Evolutionary conservation across 2,888 invertebrate genomes (phyloP), one percentile per base, ranked within the genome.

Genomic region (Dolichopus griseipennis): DNA sequence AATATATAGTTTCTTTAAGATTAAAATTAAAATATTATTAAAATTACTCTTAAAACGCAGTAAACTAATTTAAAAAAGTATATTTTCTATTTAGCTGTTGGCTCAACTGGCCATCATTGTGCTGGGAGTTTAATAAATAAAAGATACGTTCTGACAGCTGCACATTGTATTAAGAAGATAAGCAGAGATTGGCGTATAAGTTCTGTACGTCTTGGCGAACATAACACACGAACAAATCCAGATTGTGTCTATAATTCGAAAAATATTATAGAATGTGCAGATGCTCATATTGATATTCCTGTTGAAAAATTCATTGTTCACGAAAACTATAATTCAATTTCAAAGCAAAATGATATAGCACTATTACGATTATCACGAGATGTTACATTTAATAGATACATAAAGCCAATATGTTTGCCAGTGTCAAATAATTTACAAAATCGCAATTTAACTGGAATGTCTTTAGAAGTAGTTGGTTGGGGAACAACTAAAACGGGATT

Each of bases 321-420:
- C 76, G 87, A 88, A 68, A 75, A 79, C 0, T 92, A 91, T 76
- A 76, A 79, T 20, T 83, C 88, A 0, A 74, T 75, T 0, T 83
- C 85, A 66, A 73, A 73, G 0, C 84, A 88, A 74, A 80, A 90
- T 75, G 92, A 92, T 75, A 90, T 92, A 65, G 92, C 90, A 0
- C 78, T 92, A 20, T 74, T 92, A 52, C 83, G 91, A 65, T 80
- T 92, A 5, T 73, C 81, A 1, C 73, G 76, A 27, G 75, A 70
- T 1, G 76, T 78, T 66, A 75, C 75, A 3, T 83, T 79, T 69
- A 79, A 75, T 9, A 81, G 81, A 0, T 71, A 77, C 0, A 80
- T 78, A 33, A 79, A 81, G 61, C 87, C 88, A 0, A 84, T 89
- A 61, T 89, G 89, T 72, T 76, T 87, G 70, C 78, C 77, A 63